These are phyloP conservation scores for Bambusicola thoracicus DNA, from an alignment of 2,113 vertebrate genomes.

Conservation along the genomic window DNA sequence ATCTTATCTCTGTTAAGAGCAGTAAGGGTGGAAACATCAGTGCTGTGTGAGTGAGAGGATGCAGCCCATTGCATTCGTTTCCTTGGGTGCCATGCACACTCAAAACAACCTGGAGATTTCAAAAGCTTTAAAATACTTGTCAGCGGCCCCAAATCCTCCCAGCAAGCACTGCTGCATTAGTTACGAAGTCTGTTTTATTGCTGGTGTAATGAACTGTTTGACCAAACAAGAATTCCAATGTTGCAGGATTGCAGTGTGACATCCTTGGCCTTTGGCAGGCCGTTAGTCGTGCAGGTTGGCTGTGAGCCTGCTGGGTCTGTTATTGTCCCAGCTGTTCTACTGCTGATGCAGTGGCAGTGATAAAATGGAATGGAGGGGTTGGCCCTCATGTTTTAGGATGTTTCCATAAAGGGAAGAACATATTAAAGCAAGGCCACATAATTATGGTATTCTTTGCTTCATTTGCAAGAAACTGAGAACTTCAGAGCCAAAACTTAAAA, in stretches of 20 bases:
- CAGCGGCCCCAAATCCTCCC: not conserved
- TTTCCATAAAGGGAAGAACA: not conserved
- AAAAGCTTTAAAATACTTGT: slow-evolving; percentile 15
- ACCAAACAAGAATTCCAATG: not conserved
- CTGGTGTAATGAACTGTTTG: slow-evolving; percentile 1
- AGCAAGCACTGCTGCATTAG: not conserved
- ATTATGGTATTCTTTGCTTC: not conserved
- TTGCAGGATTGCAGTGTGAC: not conserved
- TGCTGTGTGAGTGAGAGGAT: not conserved
- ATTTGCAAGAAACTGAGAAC: not conserved
- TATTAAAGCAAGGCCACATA: not conserved
- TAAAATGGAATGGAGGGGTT: not conserved
- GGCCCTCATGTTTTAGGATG: not conserved
- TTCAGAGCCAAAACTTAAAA: not conserved
- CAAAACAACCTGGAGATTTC: not conserved
- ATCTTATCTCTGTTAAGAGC: not conserved
- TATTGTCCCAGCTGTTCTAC: not conserved
- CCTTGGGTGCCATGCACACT: not conserved
- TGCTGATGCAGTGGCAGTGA: not conserved
- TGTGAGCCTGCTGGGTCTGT: not conserved
- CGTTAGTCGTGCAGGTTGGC: not conserved
- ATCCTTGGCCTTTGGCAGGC: not conserved
- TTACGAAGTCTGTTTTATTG: not conserved
- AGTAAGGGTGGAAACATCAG: not conserved
- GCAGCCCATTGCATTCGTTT: not conserved